Evolutionary conservation across 30 jellyfish, hydroid and myxozoan genomes (phyloP).

Genomic region (Hydractinia echinata): DNA sequence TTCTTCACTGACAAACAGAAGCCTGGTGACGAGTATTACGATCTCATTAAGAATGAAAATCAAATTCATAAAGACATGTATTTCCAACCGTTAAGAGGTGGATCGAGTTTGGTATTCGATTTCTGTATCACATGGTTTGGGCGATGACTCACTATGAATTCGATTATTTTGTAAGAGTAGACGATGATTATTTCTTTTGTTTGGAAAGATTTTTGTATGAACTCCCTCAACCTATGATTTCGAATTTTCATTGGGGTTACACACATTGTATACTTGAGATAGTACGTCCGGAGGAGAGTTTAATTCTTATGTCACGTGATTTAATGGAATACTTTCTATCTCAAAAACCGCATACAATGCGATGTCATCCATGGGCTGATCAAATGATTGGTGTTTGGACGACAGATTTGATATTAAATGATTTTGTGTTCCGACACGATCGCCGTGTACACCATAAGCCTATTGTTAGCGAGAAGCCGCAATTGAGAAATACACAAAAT

Average conservation of each 20-base stretch:
- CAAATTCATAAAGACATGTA: conserved; percentile 41
- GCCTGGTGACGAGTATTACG: neutral
- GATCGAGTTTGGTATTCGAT: conserved; percentile 73
- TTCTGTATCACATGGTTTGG: conserved; percentile 75
- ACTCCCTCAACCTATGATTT: conserved; percentile 23
- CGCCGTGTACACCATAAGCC: conserved; percentile 51
- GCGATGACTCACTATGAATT: conserved; percentile 56
- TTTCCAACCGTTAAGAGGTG: conserved; percentile 59
- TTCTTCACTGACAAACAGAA: conserved; percentile 63
- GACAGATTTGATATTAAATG: neutral
- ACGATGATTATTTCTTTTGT: conserved; percentile 79
- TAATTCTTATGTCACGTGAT: conserved; percentile 31
- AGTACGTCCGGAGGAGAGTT: conserved; percentile 45
- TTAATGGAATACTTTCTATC: conserved; percentile 22
- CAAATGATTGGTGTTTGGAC: conserved; percentile 51
- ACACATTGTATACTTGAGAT: conserved; percentile 20
- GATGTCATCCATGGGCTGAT: conserved; percentile 51
- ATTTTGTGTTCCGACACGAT: conserved; percentile 32
- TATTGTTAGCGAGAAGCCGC: neutral
- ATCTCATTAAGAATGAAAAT: conserved; percentile 23
- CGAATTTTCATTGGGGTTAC: conserved; percentile 43
- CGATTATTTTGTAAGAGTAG: conserved; percentile 73
- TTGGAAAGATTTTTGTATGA: conserved; percentile 35
- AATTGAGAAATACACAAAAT: conserved; percentile 5
- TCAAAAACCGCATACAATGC: conserved; percentile 28